Evolutionary conservation across 2,797 vertebrate genomes (phyloP).

Genomic region (Buceros bicornis): DNA sequence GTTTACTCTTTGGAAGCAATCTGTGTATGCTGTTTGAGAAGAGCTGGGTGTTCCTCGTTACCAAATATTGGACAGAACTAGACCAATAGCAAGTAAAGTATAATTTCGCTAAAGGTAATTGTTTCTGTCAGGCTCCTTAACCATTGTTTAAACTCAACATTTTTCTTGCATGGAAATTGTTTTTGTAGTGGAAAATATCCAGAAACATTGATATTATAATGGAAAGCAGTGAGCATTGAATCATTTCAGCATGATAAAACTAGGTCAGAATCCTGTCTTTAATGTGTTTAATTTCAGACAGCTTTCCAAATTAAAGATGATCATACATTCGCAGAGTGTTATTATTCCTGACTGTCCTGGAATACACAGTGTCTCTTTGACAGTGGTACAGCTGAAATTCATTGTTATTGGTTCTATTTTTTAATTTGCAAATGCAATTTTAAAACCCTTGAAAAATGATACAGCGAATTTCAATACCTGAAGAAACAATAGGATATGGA

Average conservation of each 20-base stretch:
- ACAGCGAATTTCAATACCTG: constrained; percentile 69
- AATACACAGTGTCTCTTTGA: constrained; percentile 14
- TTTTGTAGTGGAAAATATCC: not conserved
- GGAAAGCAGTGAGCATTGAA: not conserved
- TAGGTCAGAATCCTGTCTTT: constrained; percentile 33
- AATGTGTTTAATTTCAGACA: constrained; percentile 47
- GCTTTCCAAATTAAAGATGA: constrained; percentile 55
- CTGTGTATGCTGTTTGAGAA: not conserved
- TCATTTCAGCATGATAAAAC: constrained; percentile 8
- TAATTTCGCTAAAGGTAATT: not conserved
- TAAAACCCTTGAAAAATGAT: constrained; percentile 66
- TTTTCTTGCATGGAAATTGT: not conserved
- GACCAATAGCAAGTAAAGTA: not conserved
- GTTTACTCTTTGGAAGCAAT: not conserved
- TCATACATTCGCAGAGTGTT: not conserved
- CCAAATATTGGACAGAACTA: not conserved
- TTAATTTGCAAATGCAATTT: constrained; percentile 67
- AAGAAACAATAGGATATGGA: constrained; percentile 68
- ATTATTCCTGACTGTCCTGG: constrained; percentile 21
- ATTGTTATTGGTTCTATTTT: constrained; percentile 72
- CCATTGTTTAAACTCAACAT: not conserved
- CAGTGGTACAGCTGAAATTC: constrained; percentile 24
- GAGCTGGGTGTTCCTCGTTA: not conserved
- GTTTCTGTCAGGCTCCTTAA: not conserved
- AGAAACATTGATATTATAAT: not conserved